Conservation (phyloP, 2,888 invertebrate genomes). For the Orthosia cruda region DNA sequence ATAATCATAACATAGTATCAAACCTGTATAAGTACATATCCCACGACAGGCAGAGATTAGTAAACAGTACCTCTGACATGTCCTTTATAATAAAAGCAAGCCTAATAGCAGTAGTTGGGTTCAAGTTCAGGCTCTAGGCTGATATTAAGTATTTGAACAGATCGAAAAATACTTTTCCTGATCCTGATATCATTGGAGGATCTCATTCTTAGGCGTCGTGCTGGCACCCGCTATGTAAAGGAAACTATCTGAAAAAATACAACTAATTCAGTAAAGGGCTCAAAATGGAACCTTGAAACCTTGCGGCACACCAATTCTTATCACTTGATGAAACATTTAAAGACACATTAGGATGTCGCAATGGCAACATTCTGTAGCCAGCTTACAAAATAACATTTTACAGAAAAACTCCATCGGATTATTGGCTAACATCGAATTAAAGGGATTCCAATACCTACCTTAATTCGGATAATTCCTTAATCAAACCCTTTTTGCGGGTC, state of each 20-base stretch:
- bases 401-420: neutral
- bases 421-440: conserved; percentile 17
- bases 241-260: too few relatives aligned
- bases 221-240: neutral
- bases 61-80: neutral
- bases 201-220: too few relatives aligned
- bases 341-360: neutral
- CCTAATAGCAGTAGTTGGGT: neutral
- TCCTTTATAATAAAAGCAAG: neutral
- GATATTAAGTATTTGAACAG: neutral
- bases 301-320: neutral
- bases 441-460: conserved; percentile 38
- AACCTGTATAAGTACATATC: neutral
- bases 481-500: conserved; percentile 39
- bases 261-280: neutral
- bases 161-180: neutral
- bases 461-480: conserved; percentile 46
- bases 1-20: neutral
- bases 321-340: neutral
- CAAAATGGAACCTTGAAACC: conserved; percentile 9
- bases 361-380: neutral
- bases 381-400: conserved; percentile 19
- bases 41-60: neutral
- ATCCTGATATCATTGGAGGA: neutral
- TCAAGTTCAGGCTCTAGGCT: neutral